phyloP scores from a whole-genome alignment of 1,140 invertebrate species.

The Metopolophium dirhodum region DNA sequence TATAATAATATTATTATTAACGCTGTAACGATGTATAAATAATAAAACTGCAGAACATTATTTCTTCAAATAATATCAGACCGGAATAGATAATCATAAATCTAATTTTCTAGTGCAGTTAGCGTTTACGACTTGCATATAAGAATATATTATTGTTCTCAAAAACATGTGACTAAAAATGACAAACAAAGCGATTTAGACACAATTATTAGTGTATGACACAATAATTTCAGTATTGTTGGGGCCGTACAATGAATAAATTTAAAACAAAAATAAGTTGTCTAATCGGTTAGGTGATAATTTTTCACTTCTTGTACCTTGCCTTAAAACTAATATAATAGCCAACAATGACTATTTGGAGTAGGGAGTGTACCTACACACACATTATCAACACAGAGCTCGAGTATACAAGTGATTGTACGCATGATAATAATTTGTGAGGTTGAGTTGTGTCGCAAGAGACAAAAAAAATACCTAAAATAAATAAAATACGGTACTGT shows the following conservation, averaged over 20 bases:
- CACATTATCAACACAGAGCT: too few species aligned
- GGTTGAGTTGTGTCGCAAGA: not conserved
- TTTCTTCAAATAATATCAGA: not conserved
- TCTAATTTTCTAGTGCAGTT: not conserved
- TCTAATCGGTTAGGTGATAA: not conserved
- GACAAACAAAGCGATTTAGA: not conserved
- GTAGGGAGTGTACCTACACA: too few species aligned
- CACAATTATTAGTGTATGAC: too few species aligned
- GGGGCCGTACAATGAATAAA: too few species aligned
- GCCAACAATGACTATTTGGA: too few species aligned
- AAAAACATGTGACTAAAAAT: not conserved
- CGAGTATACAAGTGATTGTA: too few species aligned
- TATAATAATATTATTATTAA: not conserved
- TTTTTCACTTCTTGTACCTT: too few species aligned
- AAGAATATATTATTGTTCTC: not conserved
- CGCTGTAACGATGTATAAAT: not conserved
- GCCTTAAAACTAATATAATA: too few species aligned
- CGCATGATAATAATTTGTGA: too few species aligned
- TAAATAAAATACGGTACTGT: not conserved
- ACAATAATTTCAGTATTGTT: too few species aligned
- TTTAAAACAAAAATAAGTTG: not conserved
- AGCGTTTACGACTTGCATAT: not conserved
- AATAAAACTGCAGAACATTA: not conserved
- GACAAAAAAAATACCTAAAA: not conserved
- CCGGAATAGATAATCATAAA: not conserved